Conservation (phyloP, 1,140 invertebrate genomes). For the Heliconius hewitsoni region DNA sequence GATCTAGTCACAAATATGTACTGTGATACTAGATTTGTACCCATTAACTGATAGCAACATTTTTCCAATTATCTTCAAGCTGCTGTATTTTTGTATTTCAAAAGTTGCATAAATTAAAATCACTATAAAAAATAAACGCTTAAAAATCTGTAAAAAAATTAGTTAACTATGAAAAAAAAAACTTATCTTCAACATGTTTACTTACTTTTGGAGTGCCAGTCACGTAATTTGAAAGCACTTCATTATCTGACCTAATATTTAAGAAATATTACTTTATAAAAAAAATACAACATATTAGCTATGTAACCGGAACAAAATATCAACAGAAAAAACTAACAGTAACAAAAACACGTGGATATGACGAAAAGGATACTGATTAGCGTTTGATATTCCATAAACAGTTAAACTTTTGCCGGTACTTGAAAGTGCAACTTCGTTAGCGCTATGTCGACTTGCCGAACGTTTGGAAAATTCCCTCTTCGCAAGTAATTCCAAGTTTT, state of each 20-base stretch:
- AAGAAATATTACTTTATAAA: constrained; percentile 48
- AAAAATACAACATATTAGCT: not conserved
- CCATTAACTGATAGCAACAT: constrained; percentile 74
- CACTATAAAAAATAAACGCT: not conserved
- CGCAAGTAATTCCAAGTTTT: constrained; percentile 82
- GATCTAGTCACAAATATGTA: constrained; percentile 90
- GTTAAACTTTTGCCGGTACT: constrained; percentile 65
- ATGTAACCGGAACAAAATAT: constrained; percentile 1
- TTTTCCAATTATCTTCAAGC: not conserved
- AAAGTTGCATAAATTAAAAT: not conserved
- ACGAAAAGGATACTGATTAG: constrained; percentile 74
- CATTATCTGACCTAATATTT: constrained; percentile 68
- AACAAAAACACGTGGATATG: constrained; percentile 62
- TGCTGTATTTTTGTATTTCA: not conserved
- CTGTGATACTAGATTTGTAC: constrained; percentile 88
- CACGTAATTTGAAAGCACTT: constrained; percentile 76
- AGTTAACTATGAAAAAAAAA: not conserved
- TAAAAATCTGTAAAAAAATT: not conserved
- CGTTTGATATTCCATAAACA: constrained; percentile 60
- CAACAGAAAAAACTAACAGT: constrained; percentile 16
- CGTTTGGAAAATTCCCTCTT: constrained; percentile 83
- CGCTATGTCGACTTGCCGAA: constrained; percentile 55
- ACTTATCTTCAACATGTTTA: not conserved
- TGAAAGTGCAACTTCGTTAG: constrained; percentile 57
- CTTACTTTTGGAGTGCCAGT: constrained; percentile 73